A percentile compares a stretch with the other conserved stretches of the same genome.
These are phyloP conservation scores for Zenarchopterus dispar DNA, from an alignment of 2,797 vertebrate species.

Conservation along the genomic window DNA sequence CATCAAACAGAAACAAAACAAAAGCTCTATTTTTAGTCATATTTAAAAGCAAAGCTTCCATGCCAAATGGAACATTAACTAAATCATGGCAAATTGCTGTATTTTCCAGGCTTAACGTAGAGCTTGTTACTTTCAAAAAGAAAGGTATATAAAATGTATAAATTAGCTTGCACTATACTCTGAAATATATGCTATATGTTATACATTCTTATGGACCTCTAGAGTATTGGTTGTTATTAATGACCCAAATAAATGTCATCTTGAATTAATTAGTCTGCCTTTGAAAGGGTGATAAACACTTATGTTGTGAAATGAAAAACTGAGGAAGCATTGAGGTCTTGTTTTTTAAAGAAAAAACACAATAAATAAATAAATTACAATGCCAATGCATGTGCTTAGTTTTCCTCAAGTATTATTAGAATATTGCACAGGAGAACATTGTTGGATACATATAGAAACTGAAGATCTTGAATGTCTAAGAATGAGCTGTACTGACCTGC, in stretches of 20 bases:
- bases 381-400: no score
- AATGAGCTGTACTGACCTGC: conserved; percentile 23
- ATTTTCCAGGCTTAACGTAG: conserved; percentile 18
- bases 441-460: conserved; percentile 36
- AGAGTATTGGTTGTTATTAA: conserved; percentile 57
- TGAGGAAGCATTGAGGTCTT: no score
- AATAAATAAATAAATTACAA: no score
- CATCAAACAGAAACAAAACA: no score
- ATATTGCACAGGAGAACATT: conserved; percentile 30
- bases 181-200: conserved; percentile 74
- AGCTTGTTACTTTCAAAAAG: neutral
- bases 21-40: no score
- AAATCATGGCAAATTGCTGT: neutral
- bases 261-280: conserved; percentile 33
- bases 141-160: neutral
- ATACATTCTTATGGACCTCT: conserved; percentile 52
- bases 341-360: no score
- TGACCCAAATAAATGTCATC: conserved; percentile 56
- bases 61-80: neutral
- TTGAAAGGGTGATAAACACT: conserved; percentile 18
- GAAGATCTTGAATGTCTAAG: conserved; percentile 39
- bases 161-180: conserved; percentile 40
- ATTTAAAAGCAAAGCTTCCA: no score
- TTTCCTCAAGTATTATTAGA: neutral
- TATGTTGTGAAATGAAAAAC: no score